phyloP scores from a whole-genome alignment of 2,888 invertebrate species.

The Troides oblongomaculatus region DNA sequence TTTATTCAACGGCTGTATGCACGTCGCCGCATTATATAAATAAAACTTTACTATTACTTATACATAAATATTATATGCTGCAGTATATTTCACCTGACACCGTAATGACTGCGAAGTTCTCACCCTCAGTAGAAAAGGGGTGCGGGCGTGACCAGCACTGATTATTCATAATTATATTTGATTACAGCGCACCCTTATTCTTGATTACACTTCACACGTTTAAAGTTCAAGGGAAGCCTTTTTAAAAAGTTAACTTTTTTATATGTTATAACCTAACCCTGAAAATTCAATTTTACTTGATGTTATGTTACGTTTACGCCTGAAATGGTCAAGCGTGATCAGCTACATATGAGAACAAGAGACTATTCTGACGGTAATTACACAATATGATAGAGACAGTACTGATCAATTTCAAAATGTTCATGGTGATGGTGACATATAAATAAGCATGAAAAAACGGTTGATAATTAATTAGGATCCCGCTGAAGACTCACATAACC shows the following conservation, averaged over 20 bases:
- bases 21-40: background rate
- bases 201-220: constrained; percentile 20
- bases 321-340: background rate
- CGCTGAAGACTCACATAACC: no score
- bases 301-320: background rate
- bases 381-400: no score
- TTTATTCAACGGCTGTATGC: no score
- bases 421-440: no score
- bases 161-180: constrained; percentile 29
- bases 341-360: background rate
- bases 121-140: constrained; percentile 21
- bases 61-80: background rate
- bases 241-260: constrained; percentile 14
- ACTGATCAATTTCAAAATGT: no score
- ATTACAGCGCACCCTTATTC: constrained; percentile 24
- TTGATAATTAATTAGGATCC: no score
- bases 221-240: constrained; percentile 27
- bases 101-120: constrained; percentile 29
- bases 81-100: constrained; percentile 15
- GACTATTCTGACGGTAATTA: no score
- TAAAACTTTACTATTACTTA: background rate
- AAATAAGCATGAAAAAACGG: no score
- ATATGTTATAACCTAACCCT: background rate
- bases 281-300: background rate
- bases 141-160: constrained; percentile 19